Evolutionary conservation across 1,140 invertebrate species (phyloP), one percentile per base, ranked within the genome.

Genomic region (Caerostris darwini): DNA sequence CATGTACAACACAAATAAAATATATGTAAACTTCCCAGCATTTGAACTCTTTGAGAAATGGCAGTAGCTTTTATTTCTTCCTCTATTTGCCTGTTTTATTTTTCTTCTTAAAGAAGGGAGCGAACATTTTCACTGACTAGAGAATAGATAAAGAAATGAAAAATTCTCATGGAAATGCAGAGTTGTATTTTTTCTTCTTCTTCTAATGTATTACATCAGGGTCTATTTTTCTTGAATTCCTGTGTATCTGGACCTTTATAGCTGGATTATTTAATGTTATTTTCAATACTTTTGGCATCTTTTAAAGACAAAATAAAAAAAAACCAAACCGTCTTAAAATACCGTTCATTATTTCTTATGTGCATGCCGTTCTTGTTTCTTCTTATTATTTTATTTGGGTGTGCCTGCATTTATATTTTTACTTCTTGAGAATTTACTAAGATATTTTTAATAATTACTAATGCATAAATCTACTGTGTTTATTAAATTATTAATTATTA

Each of bases 31-130:
- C 34, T 57, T 64, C 58, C n/a, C 86, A 19, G 86, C 53, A 88
- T 88, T 64, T 67, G 86, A 64, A 88, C 8, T 88, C 86, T 88
- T 88, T 88, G 86, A 88, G 64, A 64, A 88, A 88, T 88, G 86
- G 34, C 34, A 17, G 10, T 64, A 67, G 59, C 59, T 83, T 56
- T 17, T 56, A 34, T 64, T 88, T 88, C 61, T 64, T 67, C 8
- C 56, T 88, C 19, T 67, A 10, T n/a, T 54, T 88, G 10, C 59
- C 7, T 88, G 19, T 85, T 34, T 85, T 58, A 58, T 50, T 57
- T 88, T 64, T 34, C 14, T 88, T 88, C 86, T 67, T 67, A 53
- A n/a, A 50, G 17, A 88, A 64, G 34, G 34, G 34, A 64, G 59
- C 7, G 59, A 88, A 17, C 19, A 88, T 67, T 88, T 88, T 88